Evolutionary conservation across 92 coral and sea anemone genomes (phyloP).

Genomic region (Heliopora coerulea): DNA sequence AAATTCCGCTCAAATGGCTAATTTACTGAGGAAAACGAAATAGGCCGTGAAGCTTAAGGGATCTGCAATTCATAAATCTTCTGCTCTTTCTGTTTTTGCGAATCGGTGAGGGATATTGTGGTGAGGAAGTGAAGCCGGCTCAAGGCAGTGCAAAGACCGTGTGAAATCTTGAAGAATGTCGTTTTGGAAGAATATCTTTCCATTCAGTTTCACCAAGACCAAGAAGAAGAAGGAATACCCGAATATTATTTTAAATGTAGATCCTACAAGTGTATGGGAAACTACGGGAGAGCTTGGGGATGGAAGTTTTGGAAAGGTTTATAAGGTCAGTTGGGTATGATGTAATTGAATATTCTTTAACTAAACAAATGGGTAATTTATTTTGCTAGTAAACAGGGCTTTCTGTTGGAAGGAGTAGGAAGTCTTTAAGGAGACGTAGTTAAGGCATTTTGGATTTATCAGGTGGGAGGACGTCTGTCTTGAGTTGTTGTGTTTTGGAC

Average conservation of each 20-base stretch:
- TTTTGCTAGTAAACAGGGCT: background rate
- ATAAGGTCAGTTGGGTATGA: conserved; percentile 65
- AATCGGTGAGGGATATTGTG: background rate
- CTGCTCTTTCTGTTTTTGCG: background rate
- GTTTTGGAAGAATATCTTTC: conserved; percentile 93
- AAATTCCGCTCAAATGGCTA: too few species aligned
- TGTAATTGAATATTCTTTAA: background rate
- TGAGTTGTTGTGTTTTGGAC: too few species aligned
- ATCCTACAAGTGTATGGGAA: conserved; percentile 81
- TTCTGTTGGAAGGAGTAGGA: background rate
- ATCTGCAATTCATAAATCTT: background rate
- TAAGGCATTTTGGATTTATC: background rate
- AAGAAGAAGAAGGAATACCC: conserved; percentile 99
- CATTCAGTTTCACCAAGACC: conserved; percentile 80
- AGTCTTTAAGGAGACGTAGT: background rate
- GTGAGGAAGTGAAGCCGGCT: background rate
- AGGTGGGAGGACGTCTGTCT: too few species aligned
- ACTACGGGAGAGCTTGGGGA: conserved; percentile 94
- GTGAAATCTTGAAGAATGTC: conserved; percentile 49
- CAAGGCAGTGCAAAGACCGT: too few species aligned
- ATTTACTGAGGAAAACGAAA: background rate
- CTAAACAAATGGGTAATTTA: background rate
- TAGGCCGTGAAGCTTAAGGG: background rate
- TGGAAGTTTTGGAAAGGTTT: conserved; percentile 97
- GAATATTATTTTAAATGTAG: conserved; percentile 82